These are phyloP conservation scores for Drosophila sp. DNA, from an alignment of 1,140 invertebrate genomes.

Conservation along the genomic window DNA sequence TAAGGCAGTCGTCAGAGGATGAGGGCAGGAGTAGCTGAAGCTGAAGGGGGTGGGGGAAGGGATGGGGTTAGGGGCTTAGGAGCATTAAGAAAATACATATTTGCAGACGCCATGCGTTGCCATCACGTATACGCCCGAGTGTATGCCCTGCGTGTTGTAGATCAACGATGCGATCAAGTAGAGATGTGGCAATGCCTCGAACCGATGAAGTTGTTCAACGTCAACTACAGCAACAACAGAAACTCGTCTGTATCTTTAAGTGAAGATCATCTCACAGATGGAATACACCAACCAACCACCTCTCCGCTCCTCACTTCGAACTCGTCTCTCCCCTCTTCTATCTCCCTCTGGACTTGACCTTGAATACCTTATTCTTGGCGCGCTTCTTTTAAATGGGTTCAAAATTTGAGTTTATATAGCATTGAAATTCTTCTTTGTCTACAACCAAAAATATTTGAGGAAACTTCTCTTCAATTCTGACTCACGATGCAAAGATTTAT, in stretches of 20 bases:
- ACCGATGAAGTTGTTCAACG: conserved; percentile 21
- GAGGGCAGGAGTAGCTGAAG: background rate
- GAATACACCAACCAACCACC: conserved; percentile 3
- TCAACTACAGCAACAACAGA: conserved; percentile 4
- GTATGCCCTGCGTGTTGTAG: conserved; percentile 23
- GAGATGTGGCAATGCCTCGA: conserved; percentile 13
- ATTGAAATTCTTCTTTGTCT: conserved; percentile 20
- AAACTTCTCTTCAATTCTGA: conserved; percentile 17
- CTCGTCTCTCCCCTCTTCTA: no score
- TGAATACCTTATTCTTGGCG: conserved; percentile 20
- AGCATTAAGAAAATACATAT: conserved; percentile 21
- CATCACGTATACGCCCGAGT: conserved; percentile 24
- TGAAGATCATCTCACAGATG: background rate
- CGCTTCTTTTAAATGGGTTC: conserved; percentile 23
- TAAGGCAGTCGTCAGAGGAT: conserved; percentile 14
- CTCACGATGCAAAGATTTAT: conserved; percentile 21
- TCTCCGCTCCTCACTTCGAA: background rate
- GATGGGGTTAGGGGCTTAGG: background rate
- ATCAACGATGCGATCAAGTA: conserved; percentile 21
- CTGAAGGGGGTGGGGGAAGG: background rate
- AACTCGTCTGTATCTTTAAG: conserved; percentile 9
- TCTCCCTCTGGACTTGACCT: conserved; percentile 5
- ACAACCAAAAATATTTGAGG: conserved; percentile 1
- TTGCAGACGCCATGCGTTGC: conserved; percentile 19
- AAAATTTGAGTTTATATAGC: conserved; percentile 10